These are phyloP conservation scores for Saimiri boliviensis DNA, from an alignment of 2,113 vertebrate genomes.

Conservation along the genomic window DNA sequence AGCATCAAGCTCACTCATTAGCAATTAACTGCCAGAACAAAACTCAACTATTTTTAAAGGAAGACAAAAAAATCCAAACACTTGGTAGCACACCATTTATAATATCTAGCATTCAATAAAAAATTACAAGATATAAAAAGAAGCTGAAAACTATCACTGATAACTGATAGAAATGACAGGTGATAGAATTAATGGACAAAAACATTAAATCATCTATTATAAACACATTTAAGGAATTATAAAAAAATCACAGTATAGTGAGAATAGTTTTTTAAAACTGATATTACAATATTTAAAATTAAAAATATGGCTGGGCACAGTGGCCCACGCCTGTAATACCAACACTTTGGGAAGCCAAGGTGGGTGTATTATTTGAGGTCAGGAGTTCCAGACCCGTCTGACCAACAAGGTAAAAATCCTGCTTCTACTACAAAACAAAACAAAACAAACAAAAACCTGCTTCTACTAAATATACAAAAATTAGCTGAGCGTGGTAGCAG, in stretches of 20 bases:
- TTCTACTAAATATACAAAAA: too few species aligned
- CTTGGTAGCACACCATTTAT: not conserved
- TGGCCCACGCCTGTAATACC: too few species aligned
- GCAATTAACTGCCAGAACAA: not conserved
- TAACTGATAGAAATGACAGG: not conserved
- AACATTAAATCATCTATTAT: not conserved
- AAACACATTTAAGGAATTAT: not conserved
- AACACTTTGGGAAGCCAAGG: too few species aligned
- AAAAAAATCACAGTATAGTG: not conserved
- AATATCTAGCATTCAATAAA: not conserved
- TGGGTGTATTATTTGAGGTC: too few species aligned
- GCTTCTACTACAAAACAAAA: too few species aligned
- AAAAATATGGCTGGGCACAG: not conserved
- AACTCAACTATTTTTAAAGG: not conserved
- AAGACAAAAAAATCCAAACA: not conserved
- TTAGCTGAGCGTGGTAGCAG: too few species aligned
- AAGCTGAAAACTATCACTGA: not conserved
- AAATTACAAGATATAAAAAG: not conserved
- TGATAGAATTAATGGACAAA: not conserved
- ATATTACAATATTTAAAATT: not conserved
- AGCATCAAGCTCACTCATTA: not conserved
- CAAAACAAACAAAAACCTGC: too few species aligned
- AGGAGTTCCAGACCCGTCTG: too few species aligned
- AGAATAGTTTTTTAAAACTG: not conserved
- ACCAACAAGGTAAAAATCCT: too few species aligned